Percentiles rank a stretch among this genome's conserved stretches.
phyloP scores from a whole-genome alignment of 1,140 invertebrate species.

The Eumaeus atala region DNA sequence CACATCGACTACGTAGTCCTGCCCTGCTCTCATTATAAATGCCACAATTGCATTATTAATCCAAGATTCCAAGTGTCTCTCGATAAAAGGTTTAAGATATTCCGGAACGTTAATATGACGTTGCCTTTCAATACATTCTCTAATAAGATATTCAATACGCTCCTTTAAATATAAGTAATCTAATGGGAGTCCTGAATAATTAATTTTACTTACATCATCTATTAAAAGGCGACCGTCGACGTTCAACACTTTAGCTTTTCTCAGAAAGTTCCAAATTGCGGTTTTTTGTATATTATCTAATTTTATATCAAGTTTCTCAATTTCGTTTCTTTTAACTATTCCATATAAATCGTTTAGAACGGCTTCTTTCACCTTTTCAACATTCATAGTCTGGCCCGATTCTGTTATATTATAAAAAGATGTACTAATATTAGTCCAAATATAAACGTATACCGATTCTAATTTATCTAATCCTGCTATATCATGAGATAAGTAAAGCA shows the following conservation, averaged over 20 bases:
- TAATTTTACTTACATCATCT: slow-evolving; percentile 7
- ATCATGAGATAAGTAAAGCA: slow-evolving; percentile 17
- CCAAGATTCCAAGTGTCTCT: slow-evolving; percentile 16
- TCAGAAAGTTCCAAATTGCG: slow-evolving; percentile 5
- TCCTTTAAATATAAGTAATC: slow-evolving; percentile 7
- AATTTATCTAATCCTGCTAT: slow-evolving; percentile 16
- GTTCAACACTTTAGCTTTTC: slow-evolving; percentile 7
- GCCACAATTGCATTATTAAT: slow-evolving; percentile 12
- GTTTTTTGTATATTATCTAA: slow-evolving; percentile 7
- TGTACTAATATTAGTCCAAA: slow-evolving; percentile 11
- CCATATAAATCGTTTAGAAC: slow-evolving; percentile 9
- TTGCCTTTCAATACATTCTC: slow-evolving; percentile 4
- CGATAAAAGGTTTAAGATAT: slow-evolving; percentile 14
- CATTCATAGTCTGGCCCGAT: background rate
- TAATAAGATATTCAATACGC: slow-evolving; percentile 9
- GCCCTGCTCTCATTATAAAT: slow-evolving; percentile 15
- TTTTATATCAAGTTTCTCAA: slow-evolving; percentile 11
- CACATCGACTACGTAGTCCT: slow-evolving; percentile 17
- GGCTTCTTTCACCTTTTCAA: slow-evolving; percentile 12
- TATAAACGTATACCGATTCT: slow-evolving; percentile 18
- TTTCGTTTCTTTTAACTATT: slow-evolving; percentile 11
- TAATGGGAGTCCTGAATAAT: slow-evolving; percentile 2
- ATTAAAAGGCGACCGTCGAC: slow-evolving; percentile 2
- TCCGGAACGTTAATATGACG: slow-evolving; percentile 9
- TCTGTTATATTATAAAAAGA: slow-evolving; percentile 2